A percentile compares a stretch with the other conserved stretches of the same genome.
These are phyloP conservation scores for Ptiloglossa arizonensis DNA, from an alignment of 1,140 invertebrate genomes.

Conservation along the genomic window DNA sequence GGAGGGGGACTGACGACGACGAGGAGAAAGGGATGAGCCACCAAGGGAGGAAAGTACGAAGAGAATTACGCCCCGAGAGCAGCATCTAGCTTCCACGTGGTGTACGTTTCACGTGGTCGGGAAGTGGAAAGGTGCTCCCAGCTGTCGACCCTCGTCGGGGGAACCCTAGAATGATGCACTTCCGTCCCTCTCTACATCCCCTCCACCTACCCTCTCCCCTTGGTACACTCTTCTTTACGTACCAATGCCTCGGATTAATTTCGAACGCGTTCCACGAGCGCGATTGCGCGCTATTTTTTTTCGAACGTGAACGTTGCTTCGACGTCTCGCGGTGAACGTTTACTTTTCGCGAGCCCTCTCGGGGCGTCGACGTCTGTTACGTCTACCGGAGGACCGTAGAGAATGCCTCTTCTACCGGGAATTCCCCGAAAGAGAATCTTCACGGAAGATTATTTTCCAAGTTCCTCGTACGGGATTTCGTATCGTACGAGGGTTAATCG, in stretches of 20 bases:
- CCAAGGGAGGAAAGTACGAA: conserved; percentile 17
- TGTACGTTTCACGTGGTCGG: conserved; percentile 52
- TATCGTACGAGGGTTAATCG: too few species aligned
- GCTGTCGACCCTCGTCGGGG: conserved; percentile 49
- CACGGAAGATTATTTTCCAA: too few species aligned
- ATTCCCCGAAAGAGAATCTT: too few species aligned
- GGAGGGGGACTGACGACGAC: conserved; percentile 19
- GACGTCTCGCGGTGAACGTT: too few species aligned
- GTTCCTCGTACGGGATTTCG: too few species aligned
- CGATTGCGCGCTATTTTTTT: not conserved
- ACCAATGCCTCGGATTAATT: conserved; percentile 21
- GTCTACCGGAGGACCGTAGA: too few species aligned
- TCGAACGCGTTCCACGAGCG: not conserved
- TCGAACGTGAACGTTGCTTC: not conserved
- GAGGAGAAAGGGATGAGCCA: not conserved
- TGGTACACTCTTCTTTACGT: conserved; percentile 39
- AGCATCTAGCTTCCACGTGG: conserved; percentile 38
- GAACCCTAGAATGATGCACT: conserved; percentile 53
- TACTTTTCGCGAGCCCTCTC: too few species aligned
- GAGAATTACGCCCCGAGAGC: too few species aligned
- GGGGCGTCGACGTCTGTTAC: too few species aligned
- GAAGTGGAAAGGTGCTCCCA: conserved; percentile 4
- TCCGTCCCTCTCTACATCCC: too few species aligned
- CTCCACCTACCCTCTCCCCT: too few species aligned
- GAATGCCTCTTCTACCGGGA: too few species aligned